Percentiles rank a stretch among this genome's conserved stretches.
Conservation (phyloP, 2,113 vertebrate species). For the Mormyrus lacerda region DNA sequence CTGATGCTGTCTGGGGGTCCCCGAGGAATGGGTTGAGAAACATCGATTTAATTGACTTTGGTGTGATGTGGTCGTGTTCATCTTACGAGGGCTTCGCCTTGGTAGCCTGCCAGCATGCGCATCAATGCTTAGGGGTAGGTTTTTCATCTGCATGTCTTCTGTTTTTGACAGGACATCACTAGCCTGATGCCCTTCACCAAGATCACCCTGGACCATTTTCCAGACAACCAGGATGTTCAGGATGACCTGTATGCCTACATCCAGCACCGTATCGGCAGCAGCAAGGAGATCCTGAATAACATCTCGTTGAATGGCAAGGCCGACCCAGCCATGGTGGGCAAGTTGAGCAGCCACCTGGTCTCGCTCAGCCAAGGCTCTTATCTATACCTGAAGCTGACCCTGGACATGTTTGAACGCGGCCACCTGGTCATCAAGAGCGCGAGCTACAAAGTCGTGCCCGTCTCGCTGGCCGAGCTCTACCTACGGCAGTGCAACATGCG, state of each 20-base stretch:
- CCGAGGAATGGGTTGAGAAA: neutral
- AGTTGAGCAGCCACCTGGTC: slow-evolving; percentile 87
- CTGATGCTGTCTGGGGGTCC: neutral
- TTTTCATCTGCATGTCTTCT: neutral
- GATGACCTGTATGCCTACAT: slow-evolving; percentile 84
- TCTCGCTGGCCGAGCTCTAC: slow-evolving; percentile 90
- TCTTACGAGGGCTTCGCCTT: neutral
- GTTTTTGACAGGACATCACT: slow-evolving; percentile 72
- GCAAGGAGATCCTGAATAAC: slow-evolving; percentile 80
- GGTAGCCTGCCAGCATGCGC: neutral
- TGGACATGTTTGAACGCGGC: slow-evolving; percentile 91
- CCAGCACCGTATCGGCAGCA: slow-evolving; percentile 80
- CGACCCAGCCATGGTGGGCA: slow-evolving; percentile 74
- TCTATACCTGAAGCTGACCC: slow-evolving; percentile 86
- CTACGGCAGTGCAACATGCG: slow-evolving; percentile 89
- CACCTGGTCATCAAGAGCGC: slow-evolving; percentile 89
- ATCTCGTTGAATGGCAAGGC: slow-evolving; percentile 84
- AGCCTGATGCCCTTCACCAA: slow-evolving; percentile 71
- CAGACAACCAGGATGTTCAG: slow-evolving; percentile 82
- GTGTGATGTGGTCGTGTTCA: neutral
- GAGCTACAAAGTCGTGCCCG: slow-evolving; percentile 91
- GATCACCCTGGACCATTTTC: slow-evolving; percentile 84
- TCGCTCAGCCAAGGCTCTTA: slow-evolving; percentile 88
- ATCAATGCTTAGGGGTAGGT: neutral
- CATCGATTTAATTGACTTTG: neutral